phyloP scores from a whole-genome alignment of 2,113 vertebrate genomes.

The Chamaetylas fuelleborni region DNA sequence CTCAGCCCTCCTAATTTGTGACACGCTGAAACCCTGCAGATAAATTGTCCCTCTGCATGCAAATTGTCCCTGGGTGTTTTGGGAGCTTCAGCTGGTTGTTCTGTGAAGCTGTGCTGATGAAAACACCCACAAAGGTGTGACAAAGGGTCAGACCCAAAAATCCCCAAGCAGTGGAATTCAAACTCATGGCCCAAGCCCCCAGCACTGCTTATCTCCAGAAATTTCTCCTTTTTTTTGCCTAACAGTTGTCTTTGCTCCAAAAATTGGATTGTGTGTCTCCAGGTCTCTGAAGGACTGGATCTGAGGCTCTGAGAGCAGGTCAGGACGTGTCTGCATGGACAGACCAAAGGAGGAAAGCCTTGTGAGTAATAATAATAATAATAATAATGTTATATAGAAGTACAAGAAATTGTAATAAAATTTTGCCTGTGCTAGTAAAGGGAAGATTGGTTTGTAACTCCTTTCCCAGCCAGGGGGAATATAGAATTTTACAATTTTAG shows the following conservation, averaged over 20 bases:
- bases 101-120: neutral
- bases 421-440: fast-evolving
- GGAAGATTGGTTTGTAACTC: neutral
- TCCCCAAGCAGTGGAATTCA: neutral
- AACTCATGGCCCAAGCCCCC: neutral
- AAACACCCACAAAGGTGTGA: neutral
- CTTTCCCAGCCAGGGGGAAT: neutral
- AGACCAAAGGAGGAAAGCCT: neutral
- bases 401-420: neutral
- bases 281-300: neutral
- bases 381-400: neutral
- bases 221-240: neutral
- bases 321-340: fast-evolving
- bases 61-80: neutral
- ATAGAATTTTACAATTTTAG: neutral
- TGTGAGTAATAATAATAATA: neutral
- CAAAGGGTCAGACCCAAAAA: neutral
- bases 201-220: neutral
- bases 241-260: neutral
- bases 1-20: conserved; percentile 13
- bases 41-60: neutral
- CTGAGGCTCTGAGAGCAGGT: neutral
- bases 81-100: neutral
- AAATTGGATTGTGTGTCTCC: neutral
- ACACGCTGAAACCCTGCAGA: neutral